phyloP scores from a whole-genome alignment of 2,113 vertebrate species.

The Pandion haliaetus region DNA sequence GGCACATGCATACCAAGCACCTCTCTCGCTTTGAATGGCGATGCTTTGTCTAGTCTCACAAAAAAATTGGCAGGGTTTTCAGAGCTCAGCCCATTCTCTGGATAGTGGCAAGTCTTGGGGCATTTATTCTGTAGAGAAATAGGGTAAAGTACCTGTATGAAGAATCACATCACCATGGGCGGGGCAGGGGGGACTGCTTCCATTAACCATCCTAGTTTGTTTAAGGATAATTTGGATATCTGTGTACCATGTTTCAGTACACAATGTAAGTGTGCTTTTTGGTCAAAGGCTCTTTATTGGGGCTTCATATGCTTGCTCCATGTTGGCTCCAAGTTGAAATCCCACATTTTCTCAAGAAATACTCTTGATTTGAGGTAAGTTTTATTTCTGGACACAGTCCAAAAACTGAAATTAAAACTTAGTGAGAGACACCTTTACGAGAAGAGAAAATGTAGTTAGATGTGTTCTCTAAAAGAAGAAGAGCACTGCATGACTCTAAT shows the following conservation, averaged over 20 bases:
- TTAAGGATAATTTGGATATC: not conserved
- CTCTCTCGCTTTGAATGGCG: not conserved
- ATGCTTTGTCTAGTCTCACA: not conserved
- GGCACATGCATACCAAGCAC: fast-evolving
- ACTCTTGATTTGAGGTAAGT: not conserved
- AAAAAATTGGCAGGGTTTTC: not conserved
- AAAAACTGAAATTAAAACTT: not conserved
- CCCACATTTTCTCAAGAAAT: not conserved
- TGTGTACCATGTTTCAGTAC: not conserved
- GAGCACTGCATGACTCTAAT: not conserved
- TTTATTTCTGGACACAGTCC: not conserved
- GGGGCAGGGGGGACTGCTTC: not conserved
- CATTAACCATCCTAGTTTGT: not conserved
- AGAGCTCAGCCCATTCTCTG: not conserved
- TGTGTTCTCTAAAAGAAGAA: not conserved
- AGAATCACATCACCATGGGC: not conserved
- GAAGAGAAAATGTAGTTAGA: not conserved
- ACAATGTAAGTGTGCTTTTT: not conserved
- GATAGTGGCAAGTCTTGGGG: not conserved
- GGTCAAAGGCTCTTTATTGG: not conserved
- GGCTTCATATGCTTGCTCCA: not conserved
- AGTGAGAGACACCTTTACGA: not conserved
- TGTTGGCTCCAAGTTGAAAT: not conserved
- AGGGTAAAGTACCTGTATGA: not conserved
- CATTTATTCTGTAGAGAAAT: not conserved